Conservation (phyloP, 1,140 invertebrate genomes). For the Adoxophyes honmai region DNA sequence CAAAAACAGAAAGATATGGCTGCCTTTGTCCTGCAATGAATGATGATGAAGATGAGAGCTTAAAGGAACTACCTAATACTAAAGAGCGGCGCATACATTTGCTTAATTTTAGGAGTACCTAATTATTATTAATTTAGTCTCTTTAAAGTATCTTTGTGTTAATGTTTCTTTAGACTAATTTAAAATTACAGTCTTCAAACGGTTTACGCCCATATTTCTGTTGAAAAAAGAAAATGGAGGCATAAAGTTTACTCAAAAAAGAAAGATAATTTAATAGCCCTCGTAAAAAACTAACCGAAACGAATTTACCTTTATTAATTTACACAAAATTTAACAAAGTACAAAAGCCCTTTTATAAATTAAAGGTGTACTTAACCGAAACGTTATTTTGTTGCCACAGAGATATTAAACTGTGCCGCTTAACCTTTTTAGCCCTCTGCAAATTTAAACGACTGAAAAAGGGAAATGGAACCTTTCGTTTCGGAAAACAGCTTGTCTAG, state of each 20-base stretch:
- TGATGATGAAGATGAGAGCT: too few relatives aligned
- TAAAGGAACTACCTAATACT: too few relatives aligned
- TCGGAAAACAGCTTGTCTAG: not conserved
- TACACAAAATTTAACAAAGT: conserved; percentile 4
- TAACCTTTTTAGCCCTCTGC: conserved; percentile 8
- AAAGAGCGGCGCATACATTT: too few relatives aligned
- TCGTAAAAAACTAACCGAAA: conserved; percentile 1
- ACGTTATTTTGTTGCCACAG: not conserved
- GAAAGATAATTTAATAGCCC: not conserved
- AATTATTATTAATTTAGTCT: too few relatives aligned
- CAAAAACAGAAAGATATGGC: too few relatives aligned
- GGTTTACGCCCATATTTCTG: too few relatives aligned
- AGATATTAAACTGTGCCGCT: conserved; percentile 13
- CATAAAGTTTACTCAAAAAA: not conserved
- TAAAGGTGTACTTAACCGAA: conserved; percentile 9
- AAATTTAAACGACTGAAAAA: conserved; percentile 7
- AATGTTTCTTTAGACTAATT: too few relatives aligned
- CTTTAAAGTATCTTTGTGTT: too few relatives aligned
- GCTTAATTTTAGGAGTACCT: too few relatives aligned
- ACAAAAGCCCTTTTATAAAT: conserved; percentile 9
- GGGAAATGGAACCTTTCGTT: not conserved
- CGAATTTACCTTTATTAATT: conserved; percentile 9
- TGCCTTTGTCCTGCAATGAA: too few relatives aligned
- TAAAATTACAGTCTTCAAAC: too few relatives aligned
- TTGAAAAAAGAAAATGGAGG: too few relatives aligned